Evolutionary conservation across 1,140 invertebrate species (phyloP), one percentile per base, ranked within the genome.

Genomic region (Temnothorax longispinosus): DNA sequence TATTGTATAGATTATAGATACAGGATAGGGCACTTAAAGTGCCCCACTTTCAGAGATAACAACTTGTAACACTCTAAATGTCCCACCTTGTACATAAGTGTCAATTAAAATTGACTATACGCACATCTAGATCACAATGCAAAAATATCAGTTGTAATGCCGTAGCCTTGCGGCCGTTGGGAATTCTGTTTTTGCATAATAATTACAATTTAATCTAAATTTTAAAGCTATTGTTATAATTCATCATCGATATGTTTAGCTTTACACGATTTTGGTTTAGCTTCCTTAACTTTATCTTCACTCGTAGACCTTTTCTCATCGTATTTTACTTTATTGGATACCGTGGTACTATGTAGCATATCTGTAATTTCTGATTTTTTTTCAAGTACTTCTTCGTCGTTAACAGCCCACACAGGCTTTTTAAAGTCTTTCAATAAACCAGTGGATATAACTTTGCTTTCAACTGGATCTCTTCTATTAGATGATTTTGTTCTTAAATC

Each of bases 171-270:
- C 72, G 52, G 65, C 32, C 47, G 21, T 64, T 67, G 69, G 3
- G 74, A 86, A 71, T 88, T 67, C 8, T 58, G 52, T 60, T 77
- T 47, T 72, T 60, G 52, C 50, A 69, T 65, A 62, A 89, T 72
- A 87, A 75, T 75, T 81, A 76, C 89, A 89, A 72, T 84, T 77
- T 35, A 77, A 21, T 15, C 80, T 89, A 88, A 86, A 86, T 85
- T 15, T 65, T 52, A 54, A 85, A 58, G 27, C 71, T 65, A 87
- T 92, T 74, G 88, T 92, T 93, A 93, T 88, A 93, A 91, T 84
- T 93, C 90, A 85, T 92, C 90, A 41, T 90, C 88, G 87, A 87
- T 88, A 92, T 93, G 92, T 89, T 90, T 89, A 15, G n/a, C 71
- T 64, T 50, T 75, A 15, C 72, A 54, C 85, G 80, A 84, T 54